Conservation (phyloP, 2,113 vertebrate genomes). For the Xiphophorus couchianus region DNA sequence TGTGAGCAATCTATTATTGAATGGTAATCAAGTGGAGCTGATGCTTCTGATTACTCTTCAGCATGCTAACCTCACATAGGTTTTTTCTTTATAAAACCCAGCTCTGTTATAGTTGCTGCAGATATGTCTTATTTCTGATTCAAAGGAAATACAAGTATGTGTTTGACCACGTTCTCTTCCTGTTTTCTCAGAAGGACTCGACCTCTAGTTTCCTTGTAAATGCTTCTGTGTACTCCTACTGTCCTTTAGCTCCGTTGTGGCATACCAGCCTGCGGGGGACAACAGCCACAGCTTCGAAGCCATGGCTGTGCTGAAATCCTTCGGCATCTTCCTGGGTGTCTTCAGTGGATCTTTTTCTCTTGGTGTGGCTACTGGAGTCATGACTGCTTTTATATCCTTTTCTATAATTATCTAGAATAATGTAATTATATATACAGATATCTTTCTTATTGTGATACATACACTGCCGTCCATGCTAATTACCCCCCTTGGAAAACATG, state of each 20-base stretch:
- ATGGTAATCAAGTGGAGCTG: background rate
- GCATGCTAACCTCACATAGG: conserved; percentile 29
- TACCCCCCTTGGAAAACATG: background rate
- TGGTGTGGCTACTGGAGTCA: conserved; percentile 91
- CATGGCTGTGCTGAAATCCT: conserved; percentile 92
- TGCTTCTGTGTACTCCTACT: conserved; percentile 1
- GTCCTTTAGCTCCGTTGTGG: conserved; percentile 88
- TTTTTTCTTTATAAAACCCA: conserved; percentile 44
- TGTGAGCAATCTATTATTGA: background rate
- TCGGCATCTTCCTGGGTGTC: conserved; percentile 92
- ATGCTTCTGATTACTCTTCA: background rate
- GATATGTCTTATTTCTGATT: conserved; percentile 15
- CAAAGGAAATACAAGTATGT: conserved; percentile 27
- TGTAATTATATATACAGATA: too few species aligned
- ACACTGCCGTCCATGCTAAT: background rate
- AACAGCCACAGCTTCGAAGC: conserved; percentile 96
- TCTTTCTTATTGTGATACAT: background rate
- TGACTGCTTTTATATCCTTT: conserved; percentile 97
- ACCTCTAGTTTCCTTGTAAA: conserved; percentile 5
- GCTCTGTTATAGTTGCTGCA: conserved; percentile 14
- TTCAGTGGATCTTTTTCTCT: conserved; percentile 97
- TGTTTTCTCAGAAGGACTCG: background rate
- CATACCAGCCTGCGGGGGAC: conserved; percentile 92
- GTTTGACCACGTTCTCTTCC: conserved; percentile 3
- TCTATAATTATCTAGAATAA: background rate